Percentiles rank a stretch among this genome's conserved stretches.
phyloP scores from a whole-genome alignment of 2,888 invertebrate species.

The Frankliniella intonsa region DNA sequence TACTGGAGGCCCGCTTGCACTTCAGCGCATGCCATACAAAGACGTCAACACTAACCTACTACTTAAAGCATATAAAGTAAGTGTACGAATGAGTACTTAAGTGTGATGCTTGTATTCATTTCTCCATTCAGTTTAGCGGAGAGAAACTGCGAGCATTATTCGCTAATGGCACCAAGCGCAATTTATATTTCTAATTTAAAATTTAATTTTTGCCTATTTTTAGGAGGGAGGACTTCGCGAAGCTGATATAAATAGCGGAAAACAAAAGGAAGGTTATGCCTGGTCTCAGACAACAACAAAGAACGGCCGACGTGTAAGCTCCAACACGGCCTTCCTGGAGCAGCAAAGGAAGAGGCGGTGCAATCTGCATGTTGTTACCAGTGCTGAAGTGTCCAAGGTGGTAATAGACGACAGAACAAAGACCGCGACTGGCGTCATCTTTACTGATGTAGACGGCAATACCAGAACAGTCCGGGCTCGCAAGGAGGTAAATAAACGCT shows the following conservation, averaged over 20 bases:
- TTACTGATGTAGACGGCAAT: not conserved
- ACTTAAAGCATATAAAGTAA: not conserved
- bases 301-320: not conserved
- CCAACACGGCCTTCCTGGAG: slow-evolving; percentile 1
- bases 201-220: not conserved
- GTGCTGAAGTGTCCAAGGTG: not conserved
- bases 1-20: not conserved
- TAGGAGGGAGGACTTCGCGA: not conserved
- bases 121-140: no score
- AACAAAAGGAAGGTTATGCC: not conserved
- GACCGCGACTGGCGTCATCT: not conserved
- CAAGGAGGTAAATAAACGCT: not conserved
- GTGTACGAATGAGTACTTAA: no score
- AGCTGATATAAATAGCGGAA: not conserved
- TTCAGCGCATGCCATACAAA: not conserved
- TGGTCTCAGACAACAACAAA: not conserved
- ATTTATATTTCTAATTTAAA: no score
- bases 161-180: no score
- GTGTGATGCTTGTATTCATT: no score
- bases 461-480: not conserved
- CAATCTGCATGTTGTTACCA: not conserved
- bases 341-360: not conserved
- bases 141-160: no score
- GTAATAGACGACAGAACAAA: not conserved
- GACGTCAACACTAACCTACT: not conserved